Conservation (phyloP, 2,797 vertebrate species). For the Gymnodraco acuticeps region DNA sequence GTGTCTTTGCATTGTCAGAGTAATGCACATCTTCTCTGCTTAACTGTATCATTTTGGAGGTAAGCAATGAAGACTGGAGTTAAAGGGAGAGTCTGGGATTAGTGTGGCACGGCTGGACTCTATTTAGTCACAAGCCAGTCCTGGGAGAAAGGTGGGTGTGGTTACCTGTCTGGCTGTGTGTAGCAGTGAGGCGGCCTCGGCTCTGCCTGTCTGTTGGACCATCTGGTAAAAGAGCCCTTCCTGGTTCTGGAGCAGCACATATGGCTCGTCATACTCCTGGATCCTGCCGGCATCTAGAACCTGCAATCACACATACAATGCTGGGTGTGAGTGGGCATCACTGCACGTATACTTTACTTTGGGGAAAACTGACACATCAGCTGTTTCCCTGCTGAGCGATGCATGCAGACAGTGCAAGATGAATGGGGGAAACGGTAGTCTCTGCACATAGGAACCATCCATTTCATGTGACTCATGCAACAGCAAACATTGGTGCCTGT, state of each 20-base stretch:
- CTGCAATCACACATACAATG: conserved; percentile 79
- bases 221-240: conserved; percentile 93
- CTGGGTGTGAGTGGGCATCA: conserved; percentile 53
- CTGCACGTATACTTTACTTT: conserved; percentile 77
- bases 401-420: conserved; percentile 67
- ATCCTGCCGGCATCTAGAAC: conserved; percentile 92
- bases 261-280: conserved; percentile 92
- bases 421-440: conserved; percentile 74
- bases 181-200: conserved; percentile 88
- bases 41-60: conserved; percentile 72
- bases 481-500: conserved; percentile 70
- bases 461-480: conserved; percentile 82
- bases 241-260: conserved; percentile 92
- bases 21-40: conserved; percentile 57
- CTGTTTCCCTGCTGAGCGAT: conserved; percentile 79
- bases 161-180: conserved; percentile 89
- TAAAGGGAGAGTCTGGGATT: conserved; percentile 68
- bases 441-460: conserved; percentile 72
- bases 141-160: conserved; percentile 56
- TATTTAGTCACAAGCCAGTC: conserved; percentile 56
- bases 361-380: conserved; percentile 80
- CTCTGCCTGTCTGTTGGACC: conserved; percentile 93
- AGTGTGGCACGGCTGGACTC: conserved; percentile 55
- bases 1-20: conserved; percentile 79
- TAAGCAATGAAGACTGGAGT: conserved; percentile 66